Evolutionary conservation across 2,797 vertebrate genomes (phyloP).

Genomic region (Rachycentron canadum): DNA sequence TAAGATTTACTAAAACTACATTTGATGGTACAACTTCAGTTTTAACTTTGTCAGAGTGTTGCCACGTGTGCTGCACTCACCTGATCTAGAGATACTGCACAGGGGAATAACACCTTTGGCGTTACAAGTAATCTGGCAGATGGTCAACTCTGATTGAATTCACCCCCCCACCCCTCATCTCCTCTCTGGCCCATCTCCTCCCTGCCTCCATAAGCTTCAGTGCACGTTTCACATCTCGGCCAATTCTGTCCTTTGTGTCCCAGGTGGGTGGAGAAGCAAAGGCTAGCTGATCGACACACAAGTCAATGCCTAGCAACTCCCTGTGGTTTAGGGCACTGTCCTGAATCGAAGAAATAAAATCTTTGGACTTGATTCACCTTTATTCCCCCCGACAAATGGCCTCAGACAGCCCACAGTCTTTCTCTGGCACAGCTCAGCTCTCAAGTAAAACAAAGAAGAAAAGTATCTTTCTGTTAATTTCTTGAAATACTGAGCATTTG

Average conservation of each 20-base stretch:
- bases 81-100: constrained; percentile 15
- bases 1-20: background rate
- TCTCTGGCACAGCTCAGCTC: background rate
- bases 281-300: constrained; percentile 56
- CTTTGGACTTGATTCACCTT: constrained; percentile 51
- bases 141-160: constrained; percentile 79
- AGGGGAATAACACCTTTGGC: constrained; percentile 66
- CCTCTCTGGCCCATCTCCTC: constrained; percentile 34
- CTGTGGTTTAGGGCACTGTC: constrained; percentile 35
- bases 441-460: constrained; percentile 28
- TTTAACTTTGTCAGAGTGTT: constrained; percentile 11
- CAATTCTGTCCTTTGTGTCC: constrained; percentile 56
- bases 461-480: constrained; percentile 1
- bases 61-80: constrained; percentile 8
- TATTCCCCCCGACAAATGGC: constrained; percentile 43
- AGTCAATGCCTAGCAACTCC: constrained; percentile 48
- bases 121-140: constrained; percentile 72
- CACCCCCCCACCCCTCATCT: constrained; percentile 27
- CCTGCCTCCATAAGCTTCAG: constrained; percentile 48
- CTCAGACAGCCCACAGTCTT: background rate
- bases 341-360: constrained; percentile 59
- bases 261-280: constrained; percentile 58
- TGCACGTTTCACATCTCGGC: constrained; percentile 61
- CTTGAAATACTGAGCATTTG: background rate
- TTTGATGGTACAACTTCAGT: background rate